phyloP scores from a whole-genome alignment of 2,113 vertebrate genomes.

The Pachycephala philippinensis region DNA sequence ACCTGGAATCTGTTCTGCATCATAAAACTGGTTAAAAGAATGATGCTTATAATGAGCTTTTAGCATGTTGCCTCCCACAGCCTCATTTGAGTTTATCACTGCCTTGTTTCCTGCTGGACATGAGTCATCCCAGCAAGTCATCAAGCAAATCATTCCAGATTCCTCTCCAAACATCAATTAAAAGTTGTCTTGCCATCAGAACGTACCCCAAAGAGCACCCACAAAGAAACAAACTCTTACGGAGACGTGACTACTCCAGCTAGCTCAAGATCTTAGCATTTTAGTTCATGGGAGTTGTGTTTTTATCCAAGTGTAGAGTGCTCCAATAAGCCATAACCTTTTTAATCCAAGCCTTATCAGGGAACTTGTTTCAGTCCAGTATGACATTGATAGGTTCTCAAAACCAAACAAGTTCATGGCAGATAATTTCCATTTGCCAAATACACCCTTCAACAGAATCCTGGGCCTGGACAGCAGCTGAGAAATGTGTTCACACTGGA shows the following conservation, averaged over 20 bases:
- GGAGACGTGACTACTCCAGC: not conserved
- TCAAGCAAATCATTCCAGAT: not conserved
- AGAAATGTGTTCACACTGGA: not conserved
- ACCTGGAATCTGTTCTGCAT: not conserved
- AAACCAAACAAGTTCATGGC: not conserved
- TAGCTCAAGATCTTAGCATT: not conserved
- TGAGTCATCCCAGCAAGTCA: conserved; percentile 3
- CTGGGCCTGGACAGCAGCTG: not conserved
- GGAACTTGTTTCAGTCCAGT: not conserved
- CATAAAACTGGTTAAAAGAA: not conserved
- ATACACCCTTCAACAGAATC: not conserved
- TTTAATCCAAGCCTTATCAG: not conserved
- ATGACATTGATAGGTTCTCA: not conserved
- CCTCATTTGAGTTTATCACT: not conserved
- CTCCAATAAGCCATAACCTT: not conserved
- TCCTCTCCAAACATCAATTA: not conserved
- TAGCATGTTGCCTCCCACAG: not conserved
- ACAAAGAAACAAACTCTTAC: not conserved
- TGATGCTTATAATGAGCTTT: not conserved
- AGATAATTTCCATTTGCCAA: not conserved
- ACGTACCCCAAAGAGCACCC: not conserved
- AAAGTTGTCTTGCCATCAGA: not conserved
- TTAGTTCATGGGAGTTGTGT: not conserved
- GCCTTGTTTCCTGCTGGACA: not conserved
- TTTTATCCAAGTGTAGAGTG: not conserved